Percentiles rank a stretch among this genome's conserved stretches.
Conservation (phyloP, 2,888 invertebrate species). For the Tetropium fuscum region DNA sequence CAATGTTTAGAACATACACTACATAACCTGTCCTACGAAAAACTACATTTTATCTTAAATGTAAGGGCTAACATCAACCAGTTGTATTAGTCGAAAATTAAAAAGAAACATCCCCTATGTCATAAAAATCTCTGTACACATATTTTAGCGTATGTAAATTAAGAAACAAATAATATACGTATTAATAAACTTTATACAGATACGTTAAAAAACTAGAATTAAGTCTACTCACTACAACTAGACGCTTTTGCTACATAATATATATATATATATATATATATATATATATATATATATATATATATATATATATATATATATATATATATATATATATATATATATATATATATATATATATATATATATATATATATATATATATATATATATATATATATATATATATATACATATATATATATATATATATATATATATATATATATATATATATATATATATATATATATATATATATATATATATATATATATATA, state of each 20-base stretch:
- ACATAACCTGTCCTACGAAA: slow-evolving; percentile 14
- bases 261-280: too few species aligned
- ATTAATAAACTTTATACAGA: slow-evolving; percentile 19
- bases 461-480: too few species aligned
- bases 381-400: too few species aligned
- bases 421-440: too few species aligned
- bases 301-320: too few species aligned
- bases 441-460: too few species aligned
- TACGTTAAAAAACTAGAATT: slow-evolving; percentile 12
- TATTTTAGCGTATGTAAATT: slow-evolving; percentile 13
- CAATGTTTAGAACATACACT: slow-evolving; percentile 17
- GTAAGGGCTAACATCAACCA: slow-evolving; percentile 20
- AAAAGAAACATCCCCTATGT: slow-evolving; percentile 12
- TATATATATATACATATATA: too few species aligned
- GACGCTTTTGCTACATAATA: slow-evolving; percentile 33
- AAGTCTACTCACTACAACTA: slow-evolving; percentile 45
- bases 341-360: too few species aligned
- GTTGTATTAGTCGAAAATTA: slow-evolving; percentile 14
- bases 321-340: too few species aligned
- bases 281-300: too few species aligned
- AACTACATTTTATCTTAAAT: slow-evolving; percentile 14
- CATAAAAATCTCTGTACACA: slow-evolving; percentile 14
- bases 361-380: too few species aligned
- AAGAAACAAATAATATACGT: slow-evolving; percentile 8
- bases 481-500: too few species aligned